Percentiles rank a stretch among this genome's conserved stretches.
Evolutionary conservation across 2,888 invertebrate species (phyloP).

Genomic region (Lasius platythorax): DNA sequence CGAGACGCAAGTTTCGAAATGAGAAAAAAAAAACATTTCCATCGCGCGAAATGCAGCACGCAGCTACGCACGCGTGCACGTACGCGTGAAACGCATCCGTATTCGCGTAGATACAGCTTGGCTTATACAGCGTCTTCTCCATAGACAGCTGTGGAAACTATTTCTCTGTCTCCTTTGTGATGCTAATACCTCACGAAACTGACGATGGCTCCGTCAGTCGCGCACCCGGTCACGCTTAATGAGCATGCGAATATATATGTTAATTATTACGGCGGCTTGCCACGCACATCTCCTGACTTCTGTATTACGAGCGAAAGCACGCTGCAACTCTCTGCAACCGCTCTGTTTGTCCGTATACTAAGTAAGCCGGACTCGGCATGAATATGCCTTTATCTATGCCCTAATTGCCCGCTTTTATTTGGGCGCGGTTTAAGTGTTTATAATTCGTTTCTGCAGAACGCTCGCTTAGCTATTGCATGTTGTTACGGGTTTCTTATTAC

Average conservation of each 20-base stretch:
- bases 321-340: not conserved
- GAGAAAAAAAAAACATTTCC: conserved; percentile 12
- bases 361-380: not conserved
- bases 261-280: conserved; percentile 57
- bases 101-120: not conserved
- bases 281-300: not conserved
- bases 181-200: conserved; percentile 66
- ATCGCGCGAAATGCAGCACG: conserved; percentile 21
- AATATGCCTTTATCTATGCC: conserved; percentile 4
- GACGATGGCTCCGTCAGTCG: conserved; percentile 32
- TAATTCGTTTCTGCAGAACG: not conserved
- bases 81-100: conserved; percentile 62
- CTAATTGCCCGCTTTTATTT: conserved; percentile 34
- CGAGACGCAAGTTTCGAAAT: conserved; percentile 29
- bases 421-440: not conserved
- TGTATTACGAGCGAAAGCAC: conserved; percentile 42
- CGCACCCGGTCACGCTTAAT: conserved; percentile 63
- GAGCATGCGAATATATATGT: conserved; percentile 66
- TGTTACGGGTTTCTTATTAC: not conserved
- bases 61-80: conserved; percentile 15
- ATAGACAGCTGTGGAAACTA: conserved; percentile 16
- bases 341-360: not conserved
- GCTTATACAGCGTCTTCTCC: not conserved
- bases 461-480: not conserved
- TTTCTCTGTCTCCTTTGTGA: conserved; percentile 61